A percentile compares a stretch with the other conserved stretches of the same genome.
Evolutionary conservation across 2,888 invertebrate genomes (phyloP).

Genomic region (Psylliodes chrysocephalus): DNA sequence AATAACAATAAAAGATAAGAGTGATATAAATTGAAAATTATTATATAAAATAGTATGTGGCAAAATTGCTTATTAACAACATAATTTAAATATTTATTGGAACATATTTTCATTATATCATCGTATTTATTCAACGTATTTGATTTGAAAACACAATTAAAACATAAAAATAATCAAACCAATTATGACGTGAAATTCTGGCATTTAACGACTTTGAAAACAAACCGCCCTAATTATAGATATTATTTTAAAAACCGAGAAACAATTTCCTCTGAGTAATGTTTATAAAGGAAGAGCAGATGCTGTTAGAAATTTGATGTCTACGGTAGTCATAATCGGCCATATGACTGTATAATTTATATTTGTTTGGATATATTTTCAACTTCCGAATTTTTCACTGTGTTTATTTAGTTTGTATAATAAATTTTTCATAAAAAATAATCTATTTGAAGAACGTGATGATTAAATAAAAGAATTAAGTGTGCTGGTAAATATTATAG

Average conservation of each 20-base stretch:
- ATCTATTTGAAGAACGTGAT: no score
- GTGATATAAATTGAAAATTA: no score
- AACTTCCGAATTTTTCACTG: not conserved
- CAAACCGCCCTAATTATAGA: constrained; percentile 42
- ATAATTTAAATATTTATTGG: constrained; percentile 23
- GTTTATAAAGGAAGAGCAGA: constrained; percentile 6
- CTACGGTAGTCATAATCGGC: not conserved
- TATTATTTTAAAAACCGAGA: constrained; percentile 34
- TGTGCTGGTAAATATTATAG: no score
- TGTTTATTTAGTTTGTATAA: no score
- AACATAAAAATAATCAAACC: constrained; percentile 42
- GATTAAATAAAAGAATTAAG: no score
- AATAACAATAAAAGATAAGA: no score
- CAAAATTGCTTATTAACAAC: no score
- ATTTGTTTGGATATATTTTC: not conserved
- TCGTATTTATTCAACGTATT: constrained; percentile 24
- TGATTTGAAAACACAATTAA: constrained; percentile 39
- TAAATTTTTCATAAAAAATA: no score
- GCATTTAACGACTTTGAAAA: constrained; percentile 50
- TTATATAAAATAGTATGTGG: no score
- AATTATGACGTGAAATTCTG: constrained; percentile 43
- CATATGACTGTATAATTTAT: not conserved
- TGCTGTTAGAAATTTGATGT: not conserved
- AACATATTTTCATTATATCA: constrained; percentile 17
- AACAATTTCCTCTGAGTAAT: constrained; percentile 21